A percentile compares a stretch with the other conserved stretches of the same genome.
Conservation (phyloP, 2,888 invertebrate genomes). For the Tortrix viridana region DNA sequence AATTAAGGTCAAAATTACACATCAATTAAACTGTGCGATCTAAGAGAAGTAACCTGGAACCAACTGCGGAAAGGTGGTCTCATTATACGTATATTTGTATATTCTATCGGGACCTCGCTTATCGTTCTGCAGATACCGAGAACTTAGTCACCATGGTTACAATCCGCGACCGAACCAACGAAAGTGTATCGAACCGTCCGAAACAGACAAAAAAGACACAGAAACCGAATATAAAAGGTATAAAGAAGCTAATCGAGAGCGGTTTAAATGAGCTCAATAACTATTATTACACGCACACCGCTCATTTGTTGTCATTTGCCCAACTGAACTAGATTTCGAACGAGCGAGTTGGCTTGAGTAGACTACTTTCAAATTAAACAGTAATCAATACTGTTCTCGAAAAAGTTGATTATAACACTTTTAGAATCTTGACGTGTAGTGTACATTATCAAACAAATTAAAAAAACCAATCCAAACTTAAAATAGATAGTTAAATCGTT, state of each 20-base stretch:
- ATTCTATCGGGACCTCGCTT: neutral
- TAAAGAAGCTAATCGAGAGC: constrained; percentile 13
- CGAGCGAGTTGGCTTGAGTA: constrained; percentile 46
- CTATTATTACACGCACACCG: constrained; percentile 10
- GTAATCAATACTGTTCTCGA: constrained; percentile 14
- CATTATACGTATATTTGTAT: neutral
- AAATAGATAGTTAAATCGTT: neutral
- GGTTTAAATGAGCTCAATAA: constrained; percentile 11
- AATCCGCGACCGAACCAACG: constrained; percentile 56
- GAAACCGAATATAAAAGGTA: constrained; percentile 36
- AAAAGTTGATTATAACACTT: constrained; percentile 16
- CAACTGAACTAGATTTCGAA: constrained; percentile 19
- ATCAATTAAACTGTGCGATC: no score
- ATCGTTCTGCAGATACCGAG: constrained; percentile 56
- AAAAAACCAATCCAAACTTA: neutral
- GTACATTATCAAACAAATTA: no score
- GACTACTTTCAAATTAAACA: constrained; percentile 27
- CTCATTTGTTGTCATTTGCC: constrained; percentile 21
- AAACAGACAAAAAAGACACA: constrained; percentile 51
- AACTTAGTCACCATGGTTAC: constrained; percentile 71
- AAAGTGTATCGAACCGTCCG: constrained; percentile 73
- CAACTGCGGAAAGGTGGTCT: neutral
- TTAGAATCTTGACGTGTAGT: constrained; percentile 8
- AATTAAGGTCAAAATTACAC: no score
- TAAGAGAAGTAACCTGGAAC: no score